Evolutionary conservation across 2,113 vertebrate species (phyloP).

Genomic region (Burhinus oedicnemus): DNA sequence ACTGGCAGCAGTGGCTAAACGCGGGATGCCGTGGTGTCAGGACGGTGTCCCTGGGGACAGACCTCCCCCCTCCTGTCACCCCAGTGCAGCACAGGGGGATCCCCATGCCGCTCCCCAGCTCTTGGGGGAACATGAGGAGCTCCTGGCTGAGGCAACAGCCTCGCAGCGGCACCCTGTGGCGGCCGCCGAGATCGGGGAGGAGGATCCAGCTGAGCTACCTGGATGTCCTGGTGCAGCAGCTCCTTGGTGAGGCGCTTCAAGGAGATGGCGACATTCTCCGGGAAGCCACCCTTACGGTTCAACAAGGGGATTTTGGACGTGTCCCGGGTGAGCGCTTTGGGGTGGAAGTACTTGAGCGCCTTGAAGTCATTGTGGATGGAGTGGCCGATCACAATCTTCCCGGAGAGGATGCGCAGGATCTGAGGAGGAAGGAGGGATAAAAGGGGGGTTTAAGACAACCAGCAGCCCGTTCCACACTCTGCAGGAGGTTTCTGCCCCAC

Average conservation of each 20-base stretch:
- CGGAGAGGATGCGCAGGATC: constrained; percentile 87
- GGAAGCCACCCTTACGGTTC: constrained; percentile 83
- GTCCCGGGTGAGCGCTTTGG: constrained; percentile 82
- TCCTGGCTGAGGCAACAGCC: background rate
- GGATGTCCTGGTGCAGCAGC: constrained; percentile 88
- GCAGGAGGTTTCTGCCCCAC: rapidly evolving
- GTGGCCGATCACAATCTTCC: constrained; percentile 90
- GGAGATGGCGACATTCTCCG: constrained; percentile 67
- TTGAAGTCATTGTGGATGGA: constrained; percentile 92
- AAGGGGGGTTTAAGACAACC: background rate
- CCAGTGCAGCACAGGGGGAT: rapidly evolving
- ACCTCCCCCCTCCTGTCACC: background rate
- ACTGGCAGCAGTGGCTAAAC: background rate
- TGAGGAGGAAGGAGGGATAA: background rate
- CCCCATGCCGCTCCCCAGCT: background rate
- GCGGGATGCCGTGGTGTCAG: too few relatives aligned
- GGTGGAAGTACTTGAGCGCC: constrained; percentile 84
- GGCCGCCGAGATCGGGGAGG: too few relatives aligned
- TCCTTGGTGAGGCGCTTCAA: constrained; percentile 88
- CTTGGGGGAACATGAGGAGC: rapidly evolving
- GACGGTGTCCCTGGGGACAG: rapidly evolving
- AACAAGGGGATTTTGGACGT: constrained; percentile 85
- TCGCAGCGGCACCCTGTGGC: background rate
- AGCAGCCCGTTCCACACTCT: rapidly evolving
- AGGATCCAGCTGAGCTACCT: constrained; percentile 61